Evolutionary conservation across 2,113 vertebrate genomes (phyloP), one percentile per base, ranked within the genome.

Genomic region (Pyxicephalus adspersus): DNA sequence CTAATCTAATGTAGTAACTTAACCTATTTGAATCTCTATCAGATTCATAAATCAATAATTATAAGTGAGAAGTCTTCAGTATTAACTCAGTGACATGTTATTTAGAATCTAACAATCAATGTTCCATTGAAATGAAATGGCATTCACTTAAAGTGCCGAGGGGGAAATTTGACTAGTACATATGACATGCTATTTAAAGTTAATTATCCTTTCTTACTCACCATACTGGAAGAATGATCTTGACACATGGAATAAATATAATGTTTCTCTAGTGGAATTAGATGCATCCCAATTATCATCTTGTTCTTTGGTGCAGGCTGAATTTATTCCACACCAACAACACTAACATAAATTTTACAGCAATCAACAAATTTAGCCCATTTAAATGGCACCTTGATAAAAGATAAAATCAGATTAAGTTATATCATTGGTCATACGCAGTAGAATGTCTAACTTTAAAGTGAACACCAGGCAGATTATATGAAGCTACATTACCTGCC

Each of bases 1-100:
- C 91, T 90, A 91, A 86, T 87, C 89, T 86, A 90, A 86, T 90
- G 89, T 90, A 72, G 28, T 50, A 72, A 72, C 25, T 23, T 28
- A 71, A 61, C 57, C 31, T 63, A 23, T 75, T 61, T 61, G 20
- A 76, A 64, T 77, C 61, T 64, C 75, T 65, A 77, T 77, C 38
- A 51, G 52, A 77, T 77, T n/a, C 54, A 28, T 77, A 77, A 65
- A 77, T 77, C 61, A 77, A 74, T 74, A 74, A 20, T 58, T 74
- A 74, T 38, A 74, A 58, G 71, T 74, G 54, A 60, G 71, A 74
- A 74, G 71, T 38, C 54, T 29, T 74, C 54, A 38, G 71, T 31
- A 77, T 77, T 64, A 64, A 64, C 38, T 64, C 61, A 77, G 38
- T 77, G 61, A 77, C 75, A 77, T 77, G 60, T 65, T 77, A 77